Conservation (phyloP, 2,797 vertebrate species). For the Distichodus sexfasciatus region DNA sequence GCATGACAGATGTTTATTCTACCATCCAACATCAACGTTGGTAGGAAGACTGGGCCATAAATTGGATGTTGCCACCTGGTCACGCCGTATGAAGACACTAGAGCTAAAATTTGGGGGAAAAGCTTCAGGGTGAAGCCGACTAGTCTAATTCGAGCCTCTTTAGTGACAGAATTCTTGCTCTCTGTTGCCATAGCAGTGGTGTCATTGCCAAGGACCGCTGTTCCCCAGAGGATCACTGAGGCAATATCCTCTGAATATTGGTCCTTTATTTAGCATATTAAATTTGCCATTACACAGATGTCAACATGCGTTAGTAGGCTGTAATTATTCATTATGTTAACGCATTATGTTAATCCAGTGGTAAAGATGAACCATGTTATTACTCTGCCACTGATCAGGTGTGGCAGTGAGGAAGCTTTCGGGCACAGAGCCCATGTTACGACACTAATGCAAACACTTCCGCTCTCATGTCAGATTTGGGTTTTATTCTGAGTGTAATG, state of each 20-base stretch:
- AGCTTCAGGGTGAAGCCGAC: too few relatives aligned
- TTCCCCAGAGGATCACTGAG: slow-evolving; percentile 30
- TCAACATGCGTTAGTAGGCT: not conserved
- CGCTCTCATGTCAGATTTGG: slow-evolving; percentile 42
- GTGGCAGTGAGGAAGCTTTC: slow-evolving; percentile 5
- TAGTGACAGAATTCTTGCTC: slow-evolving; percentile 52
- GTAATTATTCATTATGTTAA: slow-evolving; percentile 23
- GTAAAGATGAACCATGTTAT: not conserved
- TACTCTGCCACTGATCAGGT: not conserved
- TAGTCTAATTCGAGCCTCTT: too few relatives aligned
- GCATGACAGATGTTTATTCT: too few relatives aligned
- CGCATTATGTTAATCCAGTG: slow-evolving; percentile 4
- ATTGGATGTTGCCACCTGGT: too few relatives aligned
- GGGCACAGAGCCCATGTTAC: slow-evolving; percentile 4
- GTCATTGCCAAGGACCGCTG: slow-evolving; percentile 43
- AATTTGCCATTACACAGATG: not conserved
- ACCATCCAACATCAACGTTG: too few relatives aligned
- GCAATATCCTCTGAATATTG: slow-evolving; percentile 17
- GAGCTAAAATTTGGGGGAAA: too few relatives aligned
- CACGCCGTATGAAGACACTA: too few relatives aligned
- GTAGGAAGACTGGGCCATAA: too few relatives aligned
- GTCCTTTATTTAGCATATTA: slow-evolving; percentile 21
- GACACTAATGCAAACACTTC: slow-evolving; percentile 21
- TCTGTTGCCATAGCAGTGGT: slow-evolving; percentile 68
- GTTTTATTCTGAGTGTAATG: slow-evolving; percentile 49